phyloP scores from a whole-genome alignment of 1,140 invertebrate species.

The Drosophila bifasciata region DNA sequence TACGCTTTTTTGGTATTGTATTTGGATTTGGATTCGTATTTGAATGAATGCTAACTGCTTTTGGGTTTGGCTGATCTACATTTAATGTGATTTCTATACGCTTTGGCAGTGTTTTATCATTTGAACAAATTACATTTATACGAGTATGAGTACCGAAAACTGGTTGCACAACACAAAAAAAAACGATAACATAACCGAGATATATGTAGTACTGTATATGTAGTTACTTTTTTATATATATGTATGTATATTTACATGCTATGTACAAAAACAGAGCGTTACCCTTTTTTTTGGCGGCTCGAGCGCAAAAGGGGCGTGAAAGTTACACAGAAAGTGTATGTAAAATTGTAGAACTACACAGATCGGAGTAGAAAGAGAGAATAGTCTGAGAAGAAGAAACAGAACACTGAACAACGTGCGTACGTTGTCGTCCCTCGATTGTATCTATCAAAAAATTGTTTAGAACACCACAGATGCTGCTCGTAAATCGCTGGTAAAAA shows the following conservation, averaged over 20 bases:
- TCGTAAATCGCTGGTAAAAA: conserved; percentile 75
- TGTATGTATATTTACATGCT: conserved; percentile 79
- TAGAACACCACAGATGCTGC: conserved; percentile 77
- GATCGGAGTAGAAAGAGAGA: conserved; percentile 23
- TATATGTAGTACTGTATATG: too few species aligned
- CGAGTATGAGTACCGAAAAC: conserved; percentile 46
- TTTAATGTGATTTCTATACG: conserved; percentile 77
- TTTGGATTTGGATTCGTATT: too few species aligned
- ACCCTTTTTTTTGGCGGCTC: conserved; percentile 34
- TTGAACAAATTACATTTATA: conserved; percentile 68
- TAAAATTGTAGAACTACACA: conserved; percentile 9
- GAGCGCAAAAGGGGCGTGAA: conserved; percentile 60
- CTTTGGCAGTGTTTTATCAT: conserved; percentile 80
- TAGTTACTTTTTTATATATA: conserved; percentile 21
- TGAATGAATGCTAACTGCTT: conserved; percentile 40
- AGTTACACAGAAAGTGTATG: conserved; percentile 17
- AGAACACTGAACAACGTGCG: conserved; percentile 26
- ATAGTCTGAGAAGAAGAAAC: conserved; percentile 18
- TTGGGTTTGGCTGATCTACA: conserved; percentile 47
- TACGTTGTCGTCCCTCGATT: conserved; percentile 40
- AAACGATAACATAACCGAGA: conserved; percentile 40
- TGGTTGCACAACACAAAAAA: conserved; percentile 30
- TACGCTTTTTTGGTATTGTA: conserved; percentile 27
- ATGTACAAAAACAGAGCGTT: conserved; percentile 69
- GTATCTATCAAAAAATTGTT: conserved; percentile 69